Conservation (phyloP, 2,113 vertebrate genomes). For the Maccullochella peelii region DNA sequence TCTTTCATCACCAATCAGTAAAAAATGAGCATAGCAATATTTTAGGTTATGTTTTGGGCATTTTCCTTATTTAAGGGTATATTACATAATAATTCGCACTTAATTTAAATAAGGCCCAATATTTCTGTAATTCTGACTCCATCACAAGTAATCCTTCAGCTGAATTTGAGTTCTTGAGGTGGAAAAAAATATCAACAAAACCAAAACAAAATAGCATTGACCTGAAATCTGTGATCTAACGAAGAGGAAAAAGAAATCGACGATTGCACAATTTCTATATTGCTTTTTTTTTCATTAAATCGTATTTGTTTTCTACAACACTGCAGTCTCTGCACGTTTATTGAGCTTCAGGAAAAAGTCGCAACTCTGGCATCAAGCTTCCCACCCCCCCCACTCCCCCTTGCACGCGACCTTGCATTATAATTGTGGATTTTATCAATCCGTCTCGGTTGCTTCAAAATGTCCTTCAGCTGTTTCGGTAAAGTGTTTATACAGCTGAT, state of each 20-base stretch:
- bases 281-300: conserved; percentile 98
- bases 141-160: conserved; percentile 54
- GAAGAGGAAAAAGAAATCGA: conserved; percentile 87
- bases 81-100: background rate
- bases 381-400: too few relatives aligned
- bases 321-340: conserved; percentile 68
- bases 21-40: conserved; percentile 37
- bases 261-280: conserved; percentile 94
- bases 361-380: background rate
- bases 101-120: conserved; percentile 27
- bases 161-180: conserved; percentile 72
- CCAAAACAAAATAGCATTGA: conserved; percentile 77
- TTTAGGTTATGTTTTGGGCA: background rate
- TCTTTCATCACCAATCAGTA: background rate
- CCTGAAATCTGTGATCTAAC: conserved; percentile 83
- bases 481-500: conserved; percentile 49
- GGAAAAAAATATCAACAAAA: conserved; percentile 46
- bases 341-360: conserved; percentile 45
- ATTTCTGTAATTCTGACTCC: conserved; percentile 6
- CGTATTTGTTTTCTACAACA: conserved; percentile 85
- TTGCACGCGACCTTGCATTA: conserved; percentile 38
- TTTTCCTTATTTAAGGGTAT: conserved; percentile 1
- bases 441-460: conserved; percentile 50
- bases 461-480: conserved; percentile 60
- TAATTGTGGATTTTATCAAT: conserved; percentile 61